Conservation (phyloP, 2,888 invertebrate species). For the Anarsia innoxiella region DNA sequence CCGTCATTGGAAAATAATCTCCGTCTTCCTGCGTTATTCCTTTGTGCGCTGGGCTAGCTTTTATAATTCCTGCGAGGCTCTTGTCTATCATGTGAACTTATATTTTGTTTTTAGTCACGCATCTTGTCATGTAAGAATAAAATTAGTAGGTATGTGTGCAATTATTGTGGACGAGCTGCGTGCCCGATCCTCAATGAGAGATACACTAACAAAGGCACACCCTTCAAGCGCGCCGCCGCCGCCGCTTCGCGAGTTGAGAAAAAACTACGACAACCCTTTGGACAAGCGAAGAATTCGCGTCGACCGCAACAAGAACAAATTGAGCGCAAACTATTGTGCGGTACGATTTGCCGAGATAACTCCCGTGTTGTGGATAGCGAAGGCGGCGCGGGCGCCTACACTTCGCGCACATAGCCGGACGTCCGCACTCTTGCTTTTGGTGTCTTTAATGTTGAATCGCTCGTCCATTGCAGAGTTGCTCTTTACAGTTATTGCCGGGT, state of each 20-base stretch:
- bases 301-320: constrained; percentile 73
- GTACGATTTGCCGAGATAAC: constrained; percentile 70
- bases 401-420: constrained; percentile 32
- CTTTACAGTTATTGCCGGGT: neutral
- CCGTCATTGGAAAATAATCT: neutral
- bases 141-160: constrained; percentile 32
- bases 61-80: too few species aligned
- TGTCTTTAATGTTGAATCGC: neutral
- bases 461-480: neutral
- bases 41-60: constrained; percentile 10
- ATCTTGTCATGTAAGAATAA: constrained; percentile 27
- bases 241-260: constrained; percentile 45
- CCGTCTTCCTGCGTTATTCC: too few species aligned
- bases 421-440: too few species aligned
- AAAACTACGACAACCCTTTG: constrained; percentile 62
- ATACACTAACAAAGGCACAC: constrained; percentile 42
- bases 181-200: constrained; percentile 38
- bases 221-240: constrained; percentile 39
- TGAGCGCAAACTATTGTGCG: constrained; percentile 70
- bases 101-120: constrained; percentile 10
- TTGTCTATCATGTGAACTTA: too few species aligned
- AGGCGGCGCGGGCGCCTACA: constrained; percentile 41
- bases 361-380: constrained; percentile 57
- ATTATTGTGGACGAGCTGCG: constrained; percentile 40
- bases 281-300: constrained; percentile 68